Evolutionary conservation across 2,888 invertebrate genomes (phyloP), one percentile per base, ranked within the genome.

Genomic region (Watsonalla binaria): DNA sequence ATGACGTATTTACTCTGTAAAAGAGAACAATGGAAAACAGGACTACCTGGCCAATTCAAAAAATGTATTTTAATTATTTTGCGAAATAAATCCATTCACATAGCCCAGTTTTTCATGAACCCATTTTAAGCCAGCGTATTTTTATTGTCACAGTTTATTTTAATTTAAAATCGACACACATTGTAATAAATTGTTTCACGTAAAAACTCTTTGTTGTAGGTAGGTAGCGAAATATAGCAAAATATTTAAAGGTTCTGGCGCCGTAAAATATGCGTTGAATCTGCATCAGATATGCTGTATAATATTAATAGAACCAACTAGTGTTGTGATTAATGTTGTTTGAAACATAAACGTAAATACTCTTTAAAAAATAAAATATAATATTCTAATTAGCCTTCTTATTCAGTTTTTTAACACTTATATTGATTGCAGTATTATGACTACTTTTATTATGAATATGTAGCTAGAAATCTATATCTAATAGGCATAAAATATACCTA

Each of bases 281-380:
- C 66, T 74, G 65, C 82, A 88, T 87, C 86, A 76, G 87, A 88
- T 87, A 78, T 75, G 60, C 68, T 71, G 76, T 75, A 68, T 76
- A 75, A 74, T 82, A 86, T 82, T 88, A 89, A 89, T 87, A 84
- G 86, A 77, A 62, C 56, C 66, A 71, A 70, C 67, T 42, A 42
- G 42, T 42, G 42, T 1, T 42, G 42, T 11, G 11, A 8, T 11
- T 1, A 37, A 37, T 6, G 5, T 24, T 24, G 24, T 24, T 24
- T 24, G 24, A 4, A 24, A 24, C 24, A 24, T 24, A 24, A 24
- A 24, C 2, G 24, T n/a, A n/a, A 24, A 24, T 1, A 2, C 24
- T 24, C 24, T 24, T 24, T 24, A 24, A 24, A 24, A 24, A 24
- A 24, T n/a, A n/a, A 24, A 2, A 24, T 24, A 24, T 24, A 24